phyloP scores from a whole-genome alignment of 1,140 invertebrate genomes.

The Delia radicum region DNA sequence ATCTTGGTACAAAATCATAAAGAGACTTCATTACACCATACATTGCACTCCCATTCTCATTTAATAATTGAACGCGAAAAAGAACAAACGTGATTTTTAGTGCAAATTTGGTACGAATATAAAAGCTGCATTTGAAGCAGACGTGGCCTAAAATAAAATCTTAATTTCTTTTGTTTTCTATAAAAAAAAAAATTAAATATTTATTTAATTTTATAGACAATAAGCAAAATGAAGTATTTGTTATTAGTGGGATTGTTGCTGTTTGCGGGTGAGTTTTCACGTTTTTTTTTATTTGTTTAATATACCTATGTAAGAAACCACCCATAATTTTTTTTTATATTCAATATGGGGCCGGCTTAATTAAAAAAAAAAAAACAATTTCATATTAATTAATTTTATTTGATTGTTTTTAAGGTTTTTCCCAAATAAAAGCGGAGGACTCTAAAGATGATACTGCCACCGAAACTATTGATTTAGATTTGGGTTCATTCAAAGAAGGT shows the following conservation, averaged over 20 bases:
- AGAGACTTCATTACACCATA: neutral
- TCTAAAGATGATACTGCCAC: conserved; percentile 57
- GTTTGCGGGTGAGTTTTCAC: conserved; percentile 57
- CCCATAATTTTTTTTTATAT: neutral
- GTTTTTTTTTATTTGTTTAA: no score
- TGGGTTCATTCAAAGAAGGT: conserved; percentile 77
- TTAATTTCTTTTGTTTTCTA: neutral
- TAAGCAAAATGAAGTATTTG: conserved; percentile 60
- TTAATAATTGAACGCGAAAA: neutral
- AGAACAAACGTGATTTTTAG: neutral
- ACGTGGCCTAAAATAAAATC: neutral
- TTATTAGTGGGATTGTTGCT: conserved; percentile 58
- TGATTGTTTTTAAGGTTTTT: conserved; percentile 46
- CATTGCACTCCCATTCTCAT: neutral
- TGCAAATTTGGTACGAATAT: neutral
- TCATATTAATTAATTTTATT: neutral
- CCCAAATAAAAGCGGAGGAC: conserved; percentile 49
- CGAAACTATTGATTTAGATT: conserved; percentile 68
- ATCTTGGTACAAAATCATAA: neutral
- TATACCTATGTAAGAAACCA: no score
- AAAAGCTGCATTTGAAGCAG: conserved; percentile 7
- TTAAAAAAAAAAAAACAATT: neutral
- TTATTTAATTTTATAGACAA: neutral
- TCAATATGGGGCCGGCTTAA: no score
- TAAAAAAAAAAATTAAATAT: neutral